Evolutionary conservation across 2,797 vertebrate genomes (phyloP), one percentile per base, ranked within the genome.

Genomic region (Phataginus tricuspis): DNA sequence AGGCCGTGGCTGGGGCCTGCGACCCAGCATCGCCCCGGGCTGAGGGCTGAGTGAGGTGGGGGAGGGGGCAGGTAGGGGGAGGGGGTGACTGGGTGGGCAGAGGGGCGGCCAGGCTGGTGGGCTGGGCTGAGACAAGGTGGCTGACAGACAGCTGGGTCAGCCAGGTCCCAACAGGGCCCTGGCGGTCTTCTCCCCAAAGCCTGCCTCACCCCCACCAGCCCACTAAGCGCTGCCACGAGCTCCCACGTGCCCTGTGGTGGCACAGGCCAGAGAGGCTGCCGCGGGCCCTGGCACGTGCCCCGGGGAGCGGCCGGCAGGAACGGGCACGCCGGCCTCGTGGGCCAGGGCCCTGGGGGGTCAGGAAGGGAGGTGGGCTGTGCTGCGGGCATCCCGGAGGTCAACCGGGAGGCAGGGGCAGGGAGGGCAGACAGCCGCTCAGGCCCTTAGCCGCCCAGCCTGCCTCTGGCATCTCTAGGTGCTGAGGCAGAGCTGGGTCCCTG

Each of bases 281-380:
- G 0, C 9, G 0, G 84, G 57, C 25, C 55, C 53, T 55, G 79
- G 92, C 53, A 5, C 2, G 79, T 51, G 0, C 69, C 0, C 0
- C 9, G 85, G 5, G 8, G 84, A 85, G 97, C 95, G 94, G 97
- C 89, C 94, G 77, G 96, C 97, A 97, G 98, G 98, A 97, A 98
- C 85, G 93, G 97, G 96, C 53, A 95, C 97, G 95, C 95, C 97
- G 34, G 75, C 95, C 92, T 2, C 13, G 3, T 39, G 5, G 21
- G 11, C 37, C 23, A 64, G 95, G 92, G 45, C 92, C 0, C 11
- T 8, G 8, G 77, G 31, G 84, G 86, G 97, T 86, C 1, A 51
- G 97, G 97, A 97, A 97, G 97, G 97, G 95, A 94, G 97, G 85
- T 5, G 1, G 75, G 49, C 69, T 11, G 15, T 49, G 78, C 49